These are phyloP conservation scores for Riparia riparia DNA, from an alignment of 2,113 vertebrate genomes.

Conservation along the genomic window DNA sequence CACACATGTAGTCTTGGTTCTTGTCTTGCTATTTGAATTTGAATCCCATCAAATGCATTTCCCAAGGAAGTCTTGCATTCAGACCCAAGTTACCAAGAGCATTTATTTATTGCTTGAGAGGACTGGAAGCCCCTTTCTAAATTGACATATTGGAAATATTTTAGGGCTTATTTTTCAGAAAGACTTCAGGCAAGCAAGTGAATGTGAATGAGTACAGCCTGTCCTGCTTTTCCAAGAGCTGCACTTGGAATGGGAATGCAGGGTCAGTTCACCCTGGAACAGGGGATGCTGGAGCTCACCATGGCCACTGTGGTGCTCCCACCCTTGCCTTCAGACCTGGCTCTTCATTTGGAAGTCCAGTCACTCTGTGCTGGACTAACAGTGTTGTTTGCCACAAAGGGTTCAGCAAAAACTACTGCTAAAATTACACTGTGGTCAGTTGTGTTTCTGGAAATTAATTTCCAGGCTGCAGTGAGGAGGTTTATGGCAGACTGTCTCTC, in stretches of 20 bases:
- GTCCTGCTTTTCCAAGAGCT: neutral
- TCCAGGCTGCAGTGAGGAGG: slow-evolving; percentile 54
- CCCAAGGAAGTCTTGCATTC: neutral
- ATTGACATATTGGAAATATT: neutral
- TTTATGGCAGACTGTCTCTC: slow-evolving; percentile 21
- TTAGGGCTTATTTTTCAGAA: neutral
- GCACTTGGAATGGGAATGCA: neutral
- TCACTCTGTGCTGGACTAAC: slow-evolving; percentile 36
- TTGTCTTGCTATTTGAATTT: neutral
- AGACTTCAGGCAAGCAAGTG: neutral
- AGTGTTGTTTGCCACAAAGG: slow-evolving; percentile 49
- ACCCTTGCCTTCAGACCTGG: slow-evolving; percentile 13
- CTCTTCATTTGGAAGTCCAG: slow-evolving; percentile 49
- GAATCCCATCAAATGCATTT: neutral
- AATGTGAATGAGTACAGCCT: neutral
- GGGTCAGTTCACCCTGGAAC: neutral
- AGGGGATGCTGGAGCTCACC: neutral
- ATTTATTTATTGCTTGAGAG: neutral
- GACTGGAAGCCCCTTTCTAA: neutral
- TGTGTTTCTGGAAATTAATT: slow-evolving; percentile 64
- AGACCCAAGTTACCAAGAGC: neutral
- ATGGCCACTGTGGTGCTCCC: neutral
- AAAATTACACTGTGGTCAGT: slow-evolving; percentile 56
- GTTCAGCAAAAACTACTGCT: slow-evolving; percentile 49
- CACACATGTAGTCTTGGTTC: neutral